Percentiles rank a stretch among this genome's conserved stretches.
Evolutionary conservation across 2,888 invertebrate species (phyloP).

Genomic region (Folsomia candida): DNA sequence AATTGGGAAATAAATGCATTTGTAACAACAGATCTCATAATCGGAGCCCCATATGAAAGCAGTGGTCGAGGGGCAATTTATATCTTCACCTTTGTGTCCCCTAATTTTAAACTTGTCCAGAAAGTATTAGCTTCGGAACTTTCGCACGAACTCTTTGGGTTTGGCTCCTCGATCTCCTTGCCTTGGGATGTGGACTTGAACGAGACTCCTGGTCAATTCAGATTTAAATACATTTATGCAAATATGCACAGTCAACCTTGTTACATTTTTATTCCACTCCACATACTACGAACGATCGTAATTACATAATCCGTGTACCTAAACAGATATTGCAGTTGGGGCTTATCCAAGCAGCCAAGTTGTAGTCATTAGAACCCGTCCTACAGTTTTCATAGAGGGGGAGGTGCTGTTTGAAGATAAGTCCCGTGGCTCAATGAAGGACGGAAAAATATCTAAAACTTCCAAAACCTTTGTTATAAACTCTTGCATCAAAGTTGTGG

Average conservation of each 20-base stretch:
- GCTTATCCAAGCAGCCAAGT: slow-evolving; percentile 26
- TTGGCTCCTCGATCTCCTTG: slow-evolving; percentile 27
- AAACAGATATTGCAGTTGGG: slow-evolving; percentile 34
- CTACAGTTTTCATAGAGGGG: slow-evolving; percentile 13
- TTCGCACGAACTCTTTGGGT: slow-evolving; percentile 15
- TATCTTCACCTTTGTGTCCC: slow-evolving; percentile 14
- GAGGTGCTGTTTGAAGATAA: slow-evolving; percentile 7
- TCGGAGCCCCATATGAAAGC: slow-evolving; percentile 35
- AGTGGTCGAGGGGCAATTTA: slow-evolving; percentile 28
- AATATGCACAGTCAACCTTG: too few relatives aligned
- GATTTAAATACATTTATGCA: too few relatives aligned
- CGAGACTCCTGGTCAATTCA: slow-evolving; percentile 26
- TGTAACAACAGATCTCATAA: slow-evolving; percentile 31
- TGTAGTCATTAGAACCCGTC: slow-evolving; percentile 26
- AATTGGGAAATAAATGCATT: too few relatives aligned
- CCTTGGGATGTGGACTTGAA: slow-evolving; percentile 33
- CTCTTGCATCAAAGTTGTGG: slow-evolving; percentile 15
- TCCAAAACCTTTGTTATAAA: not conserved
- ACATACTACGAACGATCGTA: too few relatives aligned
- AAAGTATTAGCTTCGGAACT: slow-evolving; percentile 22
- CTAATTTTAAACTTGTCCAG: slow-evolving; percentile 1
- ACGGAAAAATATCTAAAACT: not conserved
- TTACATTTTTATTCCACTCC: too few relatives aligned
- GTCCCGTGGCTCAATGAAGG: not conserved
- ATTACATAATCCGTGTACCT: too few relatives aligned